Evolutionary conservation across 37 sponge, comb jelly and placozoan species (phyloP), one percentile per base, ranked within the genome.

Genomic region (Trichoplax adhaerens): DNA sequence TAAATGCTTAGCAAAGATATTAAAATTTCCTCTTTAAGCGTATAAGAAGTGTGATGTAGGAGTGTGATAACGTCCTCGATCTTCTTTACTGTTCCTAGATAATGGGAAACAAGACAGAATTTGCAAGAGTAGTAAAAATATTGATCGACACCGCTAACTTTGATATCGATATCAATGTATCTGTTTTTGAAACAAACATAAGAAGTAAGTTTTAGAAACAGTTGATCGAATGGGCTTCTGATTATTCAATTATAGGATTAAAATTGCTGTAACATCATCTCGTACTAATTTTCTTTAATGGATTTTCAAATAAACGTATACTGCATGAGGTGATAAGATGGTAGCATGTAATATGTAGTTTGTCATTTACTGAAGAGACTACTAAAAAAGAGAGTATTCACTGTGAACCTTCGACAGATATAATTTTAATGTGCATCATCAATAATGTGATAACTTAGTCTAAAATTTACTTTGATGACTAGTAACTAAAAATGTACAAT

Each of bases 181-280:
- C 91, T 77, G 99, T 97, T 48, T 97, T 97, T 84, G 99, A 97
- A 67, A 91, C 82, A 2, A 89, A 81, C 48, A 97, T 97, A n/a
- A 83, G 94, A 90, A 89, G 66, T n/a, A 48, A 48, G 54, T 7
- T 7, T 55, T 47, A 63, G 12, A 66, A 10, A 29, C 29, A 29
- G 29, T 29, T 29, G 29, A 29, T 29, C 29, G 29, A 29, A 29
- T 29, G 29, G 29, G 29, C 29, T 29, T 29, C 29, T 29, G 29
- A 29, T 29, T 29, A 29, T 29, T 29, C 29, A 29, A 29, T 29
- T 29, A 29, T 29, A 29, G 29, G 29, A 29, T 29, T 29, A 29
- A 29, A 29, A 29, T 29, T 29, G 29, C 29, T 29, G 0, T 29
- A 29, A 29, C 29, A 29, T 29, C 29, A 29, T 29, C 29, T 29